phyloP scores from a whole-genome alignment of 2,888 invertebrate genomes.

The Iphiclides podalirius region DNA sequence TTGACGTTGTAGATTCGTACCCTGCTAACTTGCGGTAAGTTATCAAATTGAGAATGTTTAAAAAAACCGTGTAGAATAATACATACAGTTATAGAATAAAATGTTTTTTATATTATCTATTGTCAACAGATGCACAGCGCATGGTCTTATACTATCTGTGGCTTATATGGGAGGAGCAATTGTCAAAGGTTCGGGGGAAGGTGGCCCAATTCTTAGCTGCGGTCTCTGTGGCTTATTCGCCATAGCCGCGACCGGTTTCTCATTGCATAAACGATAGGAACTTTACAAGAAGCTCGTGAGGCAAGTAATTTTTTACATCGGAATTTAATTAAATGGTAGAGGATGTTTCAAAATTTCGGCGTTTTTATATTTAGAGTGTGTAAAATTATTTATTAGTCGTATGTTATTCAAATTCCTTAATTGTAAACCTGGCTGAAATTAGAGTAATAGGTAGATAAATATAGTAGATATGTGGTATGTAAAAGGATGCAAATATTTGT shows the following conservation, averaged over 20 bases:
- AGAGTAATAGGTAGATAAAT: not conserved
- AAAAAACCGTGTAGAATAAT: no score
- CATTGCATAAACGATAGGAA: slow-evolving; percentile 26
- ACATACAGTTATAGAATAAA: no score
- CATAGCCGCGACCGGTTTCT: slow-evolving; percentile 35
- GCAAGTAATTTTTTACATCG: not conserved
- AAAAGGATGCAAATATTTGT: not conserved
- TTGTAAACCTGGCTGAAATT: not conserved
- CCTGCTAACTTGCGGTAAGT: slow-evolving; percentile 80
- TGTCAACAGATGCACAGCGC: slow-evolving; percentile 73
- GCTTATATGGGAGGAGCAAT: slow-evolving; percentile 72
- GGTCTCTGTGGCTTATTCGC: slow-evolving; percentile 35
- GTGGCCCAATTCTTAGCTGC: slow-evolving; percentile 35
- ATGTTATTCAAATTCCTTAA: not conserved
- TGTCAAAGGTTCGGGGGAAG: slow-evolving; percentile 55
- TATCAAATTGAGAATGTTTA: not conserved
- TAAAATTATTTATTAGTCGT: slow-evolving; percentile 4
- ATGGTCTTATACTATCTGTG: slow-evolving; percentile 75
- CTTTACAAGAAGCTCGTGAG: not conserved
- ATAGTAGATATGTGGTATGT: not conserved
- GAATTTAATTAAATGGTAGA: not conserved
- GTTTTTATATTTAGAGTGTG: not conserved
- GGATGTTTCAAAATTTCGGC: not conserved
- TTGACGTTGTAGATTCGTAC: slow-evolving; percentile 75
- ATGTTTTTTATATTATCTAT: no score